Base-by-base conservation (phyloP, 2,113 vertebrate genomes). In the Callaeas wilsoni region DNA sequence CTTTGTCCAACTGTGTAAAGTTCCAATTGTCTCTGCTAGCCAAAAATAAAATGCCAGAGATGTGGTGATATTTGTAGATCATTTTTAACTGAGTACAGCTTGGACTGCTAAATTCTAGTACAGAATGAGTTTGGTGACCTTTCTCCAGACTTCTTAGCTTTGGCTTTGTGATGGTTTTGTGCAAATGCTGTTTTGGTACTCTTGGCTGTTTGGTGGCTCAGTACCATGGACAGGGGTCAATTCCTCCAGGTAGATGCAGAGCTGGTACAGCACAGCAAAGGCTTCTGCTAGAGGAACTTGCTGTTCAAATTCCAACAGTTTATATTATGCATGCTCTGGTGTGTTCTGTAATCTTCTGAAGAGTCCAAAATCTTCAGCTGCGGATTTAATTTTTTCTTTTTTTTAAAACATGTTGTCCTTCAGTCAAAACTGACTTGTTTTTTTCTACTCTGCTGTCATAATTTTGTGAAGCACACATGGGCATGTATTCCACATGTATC, bases 171-270 rank as follows among this genome's bases (percentile, higher is more conserved):
- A 5, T 32, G 12, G 3, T 53, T 49, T 37, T 86, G 14, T 65
- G 33, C 14, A 27, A 59, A 33, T 33, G 21, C 6, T 13, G 1
- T 68, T 68, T 33, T 11, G 4, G 9, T 41, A 3, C 1, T 1
- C 21, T 9, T 33, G 44, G 21, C 39, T 27, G 14, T n/a, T 49
- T 1, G 3, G 13, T 33, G 25, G 29, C 13, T 1, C 18, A 67
- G 88, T 26, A 90, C 81, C 69, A 63, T 63, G 94, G 90, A 93
- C 90, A 93, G 88, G 22, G 63, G 10, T 37, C 0, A 5, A 0
- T 30, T 44, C 25, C 3, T 7, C 8, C 7, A 2, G 5, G 5
- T 6, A 0, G 11, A 9, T 13, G 14, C 1, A 0, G 39, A 5
- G 4, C 53, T 46, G 53, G 5, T 37, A 4, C 7, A 30, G 30